Conservation (phyloP, 1,140 invertebrate species). For the Zophobas morio region DNA sequence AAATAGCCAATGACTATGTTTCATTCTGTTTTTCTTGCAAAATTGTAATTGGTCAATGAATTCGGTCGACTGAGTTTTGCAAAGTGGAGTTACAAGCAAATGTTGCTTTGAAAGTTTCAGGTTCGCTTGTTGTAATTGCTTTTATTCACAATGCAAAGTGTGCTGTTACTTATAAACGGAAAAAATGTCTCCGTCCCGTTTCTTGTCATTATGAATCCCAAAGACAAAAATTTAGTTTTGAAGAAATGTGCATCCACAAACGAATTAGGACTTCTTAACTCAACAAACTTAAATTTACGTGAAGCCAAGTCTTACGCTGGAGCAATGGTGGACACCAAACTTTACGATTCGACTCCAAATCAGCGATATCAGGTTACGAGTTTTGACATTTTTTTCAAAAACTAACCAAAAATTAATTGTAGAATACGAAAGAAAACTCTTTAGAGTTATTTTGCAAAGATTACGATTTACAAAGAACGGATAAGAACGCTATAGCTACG, state of each 20-base stretch:
- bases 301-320: slow-evolving; percentile 70
- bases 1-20: too few relatives aligned
- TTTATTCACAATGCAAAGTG: neutral
- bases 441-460: slow-evolving; percentile 26
- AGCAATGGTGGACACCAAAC: slow-evolving; percentile 59
- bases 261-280: slow-evolving; percentile 43
- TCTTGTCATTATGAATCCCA: slow-evolving; percentile 41
- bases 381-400: neutral
- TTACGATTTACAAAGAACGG: slow-evolving; percentile 26
- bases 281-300: slow-evolving; percentile 59
- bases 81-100: neutral
- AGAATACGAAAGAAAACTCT: slow-evolving; percentile 23
- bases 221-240: slow-evolving; percentile 43
- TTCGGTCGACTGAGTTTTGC: neutral
- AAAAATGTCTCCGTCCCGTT: slow-evolving; percentile 19
- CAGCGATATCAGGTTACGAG: slow-evolving; percentile 15
- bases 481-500: slow-evolving; percentile 36
- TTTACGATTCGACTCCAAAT: slow-evolving; percentile 20
- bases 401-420: slow-evolving; percentile 1
- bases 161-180: neutral
- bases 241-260: slow-evolving; percentile 55
- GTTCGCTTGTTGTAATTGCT: neutral
- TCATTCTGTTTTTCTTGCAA: too few relatives aligned
- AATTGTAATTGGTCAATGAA: too few relatives aligned
- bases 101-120: neutral